phyloP scores from a whole-genome alignment of 2,888 invertebrate species.

The Ptychoptera albimana region DNA sequence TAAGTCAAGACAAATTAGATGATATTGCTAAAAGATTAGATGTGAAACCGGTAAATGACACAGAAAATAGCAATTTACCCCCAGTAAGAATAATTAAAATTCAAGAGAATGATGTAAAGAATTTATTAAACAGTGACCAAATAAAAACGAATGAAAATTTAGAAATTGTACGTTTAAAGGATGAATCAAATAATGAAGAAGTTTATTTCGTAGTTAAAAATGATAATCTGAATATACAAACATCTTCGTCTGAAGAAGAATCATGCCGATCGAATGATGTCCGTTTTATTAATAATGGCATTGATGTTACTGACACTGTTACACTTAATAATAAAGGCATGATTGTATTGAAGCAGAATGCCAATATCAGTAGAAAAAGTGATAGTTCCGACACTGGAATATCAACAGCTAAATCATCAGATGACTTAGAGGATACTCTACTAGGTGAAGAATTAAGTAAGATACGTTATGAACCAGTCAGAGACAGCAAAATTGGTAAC shows the following conservation, averaged over 20 bases:
- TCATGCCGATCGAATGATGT: slow-evolving; percentile 22
- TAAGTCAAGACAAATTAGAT: background rate
- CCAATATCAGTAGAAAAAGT: background rate
- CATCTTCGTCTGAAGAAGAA: background rate
- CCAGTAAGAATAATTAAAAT: background rate
- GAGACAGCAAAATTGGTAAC: slow-evolving; percentile 2
- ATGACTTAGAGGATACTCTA: background rate
- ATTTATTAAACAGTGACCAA: background rate
- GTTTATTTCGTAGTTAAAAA: background rate
- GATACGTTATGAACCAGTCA: background rate
- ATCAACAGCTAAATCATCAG: background rate
- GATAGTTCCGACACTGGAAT: background rate
- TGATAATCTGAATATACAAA: background rate
- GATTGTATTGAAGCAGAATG: background rate
- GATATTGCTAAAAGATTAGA: background rate
- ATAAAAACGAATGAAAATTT: background rate
- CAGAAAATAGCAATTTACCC: background rate
- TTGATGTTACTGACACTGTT: slow-evolving; percentile 23
- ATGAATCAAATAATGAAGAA: background rate
- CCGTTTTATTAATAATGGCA: slow-evolving; percentile 28
- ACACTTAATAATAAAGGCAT: too few relatives aligned
- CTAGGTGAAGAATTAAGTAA: background rate
- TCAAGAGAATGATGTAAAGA: background rate
- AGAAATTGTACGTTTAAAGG: background rate
- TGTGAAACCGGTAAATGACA: background rate